Percentiles rank a stretch among this genome's conserved stretches.
phyloP scores from a whole-genome alignment of 2,888 invertebrate species.

The Dasysyrphus albostriatus region DNA sequence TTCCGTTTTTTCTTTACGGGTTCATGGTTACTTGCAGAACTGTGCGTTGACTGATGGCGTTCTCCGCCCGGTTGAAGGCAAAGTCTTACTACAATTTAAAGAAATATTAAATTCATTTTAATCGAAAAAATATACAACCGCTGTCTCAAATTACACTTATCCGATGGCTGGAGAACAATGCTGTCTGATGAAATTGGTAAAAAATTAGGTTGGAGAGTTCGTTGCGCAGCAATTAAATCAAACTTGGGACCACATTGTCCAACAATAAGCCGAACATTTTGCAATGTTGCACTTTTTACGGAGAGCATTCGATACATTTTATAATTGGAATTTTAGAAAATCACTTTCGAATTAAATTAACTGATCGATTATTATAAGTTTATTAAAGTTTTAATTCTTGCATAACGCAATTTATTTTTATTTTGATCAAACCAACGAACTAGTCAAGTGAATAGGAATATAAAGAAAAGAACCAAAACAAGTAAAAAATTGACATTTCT shows the following conservation, averaged over 20 bases:
- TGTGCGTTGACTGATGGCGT: slow-evolving; percentile 80
- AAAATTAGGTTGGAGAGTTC: slow-evolving; percentile 49
- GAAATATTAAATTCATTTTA: neutral
- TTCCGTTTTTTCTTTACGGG: slow-evolving; percentile 76
- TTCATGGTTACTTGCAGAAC: slow-evolving; percentile 78
- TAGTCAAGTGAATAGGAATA: slow-evolving; percentile 15
- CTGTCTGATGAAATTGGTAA: slow-evolving; percentile 59
- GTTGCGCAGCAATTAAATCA: slow-evolving; percentile 72
- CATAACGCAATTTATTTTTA: slow-evolving; percentile 64
- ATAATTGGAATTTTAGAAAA: slow-evolving; percentile 3
- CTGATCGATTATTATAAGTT: slow-evolving; percentile 1
- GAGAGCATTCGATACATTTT: slow-evolving; percentile 81
- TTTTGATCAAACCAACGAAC: slow-evolving; percentile 54
- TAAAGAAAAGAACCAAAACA: slow-evolving; percentile 61
- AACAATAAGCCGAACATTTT: slow-evolving; percentile 78
- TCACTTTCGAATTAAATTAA: slow-evolving; percentile 40
- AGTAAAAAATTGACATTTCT: slow-evolving; percentile 66
- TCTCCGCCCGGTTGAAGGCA: slow-evolving; percentile 18
- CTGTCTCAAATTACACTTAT: slow-evolving; percentile 27
- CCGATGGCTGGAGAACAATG: slow-evolving; percentile 3
- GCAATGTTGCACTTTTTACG: slow-evolving; percentile 78
- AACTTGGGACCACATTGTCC: slow-evolving; percentile 65
- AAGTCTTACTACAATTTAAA: slow-evolving; percentile 37
- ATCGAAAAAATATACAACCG: neutral
- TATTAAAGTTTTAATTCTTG: slow-evolving; percentile 58